phyloP scores from a whole-genome alignment of 2,797 vertebrate species.

The Botia kubotai region DNA sequence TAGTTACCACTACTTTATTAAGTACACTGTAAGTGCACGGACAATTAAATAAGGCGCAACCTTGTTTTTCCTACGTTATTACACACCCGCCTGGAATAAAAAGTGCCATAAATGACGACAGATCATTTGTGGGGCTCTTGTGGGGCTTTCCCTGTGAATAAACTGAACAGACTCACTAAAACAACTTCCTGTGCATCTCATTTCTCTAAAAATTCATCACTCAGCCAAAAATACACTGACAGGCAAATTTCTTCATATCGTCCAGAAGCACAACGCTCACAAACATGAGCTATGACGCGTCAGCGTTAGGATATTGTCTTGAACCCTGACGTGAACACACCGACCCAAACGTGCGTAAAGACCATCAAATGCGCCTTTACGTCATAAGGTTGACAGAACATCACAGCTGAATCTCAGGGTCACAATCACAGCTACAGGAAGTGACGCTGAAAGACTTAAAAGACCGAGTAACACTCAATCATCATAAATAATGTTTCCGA shows the following conservation, averaged over 20 bases:
- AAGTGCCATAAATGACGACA: too few species aligned
- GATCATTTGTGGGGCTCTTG: background rate
- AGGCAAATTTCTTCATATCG: background rate
- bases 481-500: background rate
- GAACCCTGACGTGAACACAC: background rate
- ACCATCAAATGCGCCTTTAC: background rate
- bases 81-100: too few species aligned
- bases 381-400: background rate
- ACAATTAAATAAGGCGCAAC: too few species aligned
- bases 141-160: background rate
- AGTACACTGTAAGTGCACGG: too few species aligned
- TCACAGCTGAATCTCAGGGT: background rate
- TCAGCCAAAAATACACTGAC: background rate
- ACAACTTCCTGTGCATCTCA: slow-evolving; percentile 22
- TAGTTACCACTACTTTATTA: too few species aligned
- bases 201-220: slow-evolving; percentile 1
- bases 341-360: too few species aligned
- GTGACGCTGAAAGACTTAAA: background rate
- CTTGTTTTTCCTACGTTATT: too few species aligned
- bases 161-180: background rate
- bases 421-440: slow-evolving; percentile 16
- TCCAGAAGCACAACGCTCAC: background rate
- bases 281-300: background rate
- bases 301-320: background rate
- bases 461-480: background rate